phyloP scores from a whole-genome alignment of 2,113 vertebrate species.

The Phoxinus phoxinus region DNA sequence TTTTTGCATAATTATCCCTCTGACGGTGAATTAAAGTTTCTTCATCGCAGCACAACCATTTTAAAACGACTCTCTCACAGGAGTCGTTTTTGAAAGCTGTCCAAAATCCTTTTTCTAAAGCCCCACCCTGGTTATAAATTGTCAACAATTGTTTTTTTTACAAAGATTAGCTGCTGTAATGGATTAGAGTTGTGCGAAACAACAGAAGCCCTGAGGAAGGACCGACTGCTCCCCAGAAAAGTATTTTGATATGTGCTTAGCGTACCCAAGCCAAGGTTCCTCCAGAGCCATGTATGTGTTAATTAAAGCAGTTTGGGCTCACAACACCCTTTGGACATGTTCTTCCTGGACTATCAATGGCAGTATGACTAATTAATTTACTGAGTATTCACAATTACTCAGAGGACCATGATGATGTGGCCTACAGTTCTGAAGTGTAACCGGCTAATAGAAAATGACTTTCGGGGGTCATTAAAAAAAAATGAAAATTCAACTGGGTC shows the following conservation, averaged over 20 bases:
- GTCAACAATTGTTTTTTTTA: constrained; percentile 40
- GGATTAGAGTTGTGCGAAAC: constrained; percentile 36
- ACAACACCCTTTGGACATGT: constrained; percentile 43
- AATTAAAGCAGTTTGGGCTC: constrained; percentile 47
- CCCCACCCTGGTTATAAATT: constrained; percentile 39
- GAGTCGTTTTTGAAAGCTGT: neutral
- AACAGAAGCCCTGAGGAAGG: constrained; percentile 27
- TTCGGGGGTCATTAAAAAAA: neutral
- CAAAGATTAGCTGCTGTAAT: constrained; percentile 44
- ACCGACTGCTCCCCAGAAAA: constrained; percentile 30
- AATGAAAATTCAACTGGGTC: neutral
- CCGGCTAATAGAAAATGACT: constrained; percentile 29
- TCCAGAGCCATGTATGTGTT: constrained; percentile 32
- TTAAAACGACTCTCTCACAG: constrained; percentile 7
- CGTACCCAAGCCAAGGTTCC: constrained; percentile 37
- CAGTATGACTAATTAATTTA: constrained; percentile 45
- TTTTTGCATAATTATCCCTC: constrained; percentile 23
- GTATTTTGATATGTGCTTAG: constrained; percentile 35
- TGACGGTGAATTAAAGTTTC: constrained; percentile 16
- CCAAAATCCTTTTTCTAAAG: constrained; percentile 28
- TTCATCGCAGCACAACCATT: neutral
- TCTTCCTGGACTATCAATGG: constrained; percentile 44
- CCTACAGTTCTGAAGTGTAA: constrained; percentile 12
- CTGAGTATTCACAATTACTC: constrained; percentile 30
- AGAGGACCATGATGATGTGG: constrained; percentile 14